Base-by-base conservation (phyloP, 2,797 vertebrate species). In the Protonibea diacanthus region DNA sequence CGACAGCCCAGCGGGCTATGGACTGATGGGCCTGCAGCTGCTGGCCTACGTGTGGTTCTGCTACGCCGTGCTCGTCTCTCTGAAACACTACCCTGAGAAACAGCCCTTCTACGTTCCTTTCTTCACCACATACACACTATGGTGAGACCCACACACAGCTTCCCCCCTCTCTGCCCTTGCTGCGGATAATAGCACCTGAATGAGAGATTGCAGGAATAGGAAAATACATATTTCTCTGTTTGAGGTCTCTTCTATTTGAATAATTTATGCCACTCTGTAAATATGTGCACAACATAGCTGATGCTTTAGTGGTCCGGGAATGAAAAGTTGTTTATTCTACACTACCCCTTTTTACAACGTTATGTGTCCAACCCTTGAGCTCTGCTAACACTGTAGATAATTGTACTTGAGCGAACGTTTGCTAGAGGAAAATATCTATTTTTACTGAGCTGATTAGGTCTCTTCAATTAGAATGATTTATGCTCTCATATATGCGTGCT, bases 41-140 rank as follows among this genome's bases (percentile, higher is more conserved):
- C 93, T 97, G 20, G 97, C 97, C 21, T 98, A 97, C 2, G 96
- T 97, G 79, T 98, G 97, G 97, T 98, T 98, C 94, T 97, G 96
- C 93, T 97, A 97, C 0, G 97, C 97, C 0, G 97, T 98, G 58
- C 95, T 98, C 64, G 90, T 97, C 87, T 97, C 97, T 1, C 95
- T 98, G 80, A 97, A 97, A 76, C 97, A 96, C 86, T 97, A 96
- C 78, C 97, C 97, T 0, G 97, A 97, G 91, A 97, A 97, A 67
- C 97, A 97, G 80, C 95, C 96, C 14, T 98, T 98, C 91, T 98
- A 98, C 14, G 92, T 97, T 72, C 97, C 97, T 21, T 98, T 98
- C 95, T 97, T 98, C 90, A 96, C 97, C 51, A 96, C 97, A 0
- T 98, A 98, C 89, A 97, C 97, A 0, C 95, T 98, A 73, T 98